These are phyloP conservation scores for Echiichthys vipera DNA, from an alignment of 2,797 vertebrate species.

Conservation along the genomic window DNA sequence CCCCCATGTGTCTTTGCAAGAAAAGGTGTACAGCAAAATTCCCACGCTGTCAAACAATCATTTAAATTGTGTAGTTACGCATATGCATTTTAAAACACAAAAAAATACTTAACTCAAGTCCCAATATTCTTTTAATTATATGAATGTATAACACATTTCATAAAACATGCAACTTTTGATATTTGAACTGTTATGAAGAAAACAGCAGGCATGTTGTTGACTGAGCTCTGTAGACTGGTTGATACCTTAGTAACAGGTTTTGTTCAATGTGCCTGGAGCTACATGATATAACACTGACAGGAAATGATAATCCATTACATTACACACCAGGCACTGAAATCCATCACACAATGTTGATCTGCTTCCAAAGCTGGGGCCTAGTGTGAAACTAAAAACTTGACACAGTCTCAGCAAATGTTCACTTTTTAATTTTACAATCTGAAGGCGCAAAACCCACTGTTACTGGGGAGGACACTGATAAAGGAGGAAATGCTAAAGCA, in stretches of 20 bases:
- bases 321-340: background rate
- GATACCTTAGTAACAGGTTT: background rate
- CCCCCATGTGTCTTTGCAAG: background rate
- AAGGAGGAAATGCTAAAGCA: conserved; percentile 1
- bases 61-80: background rate
- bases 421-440: conserved; percentile 53
- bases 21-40: background rate
- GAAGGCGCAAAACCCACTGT: conserved; percentile 28
- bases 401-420: conserved; percentile 50
- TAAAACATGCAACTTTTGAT: background rate
- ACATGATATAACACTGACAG: background rate
- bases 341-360: conserved; percentile 22
- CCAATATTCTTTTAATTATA: background rate
- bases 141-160: background rate
- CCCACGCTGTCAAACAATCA: background rate
- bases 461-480: conserved; percentile 22
- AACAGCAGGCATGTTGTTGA: background rate
- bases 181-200: background rate
- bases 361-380: conserved; percentile 30
- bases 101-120: background rate
- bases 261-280: background rate
- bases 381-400: conserved; percentile 62
- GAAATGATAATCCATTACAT: background rate
- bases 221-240: background rate
- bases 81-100: background rate